Base-by-base conservation (phyloP, 2,113 vertebrate species). In the Urocolius indicus region DNA sequence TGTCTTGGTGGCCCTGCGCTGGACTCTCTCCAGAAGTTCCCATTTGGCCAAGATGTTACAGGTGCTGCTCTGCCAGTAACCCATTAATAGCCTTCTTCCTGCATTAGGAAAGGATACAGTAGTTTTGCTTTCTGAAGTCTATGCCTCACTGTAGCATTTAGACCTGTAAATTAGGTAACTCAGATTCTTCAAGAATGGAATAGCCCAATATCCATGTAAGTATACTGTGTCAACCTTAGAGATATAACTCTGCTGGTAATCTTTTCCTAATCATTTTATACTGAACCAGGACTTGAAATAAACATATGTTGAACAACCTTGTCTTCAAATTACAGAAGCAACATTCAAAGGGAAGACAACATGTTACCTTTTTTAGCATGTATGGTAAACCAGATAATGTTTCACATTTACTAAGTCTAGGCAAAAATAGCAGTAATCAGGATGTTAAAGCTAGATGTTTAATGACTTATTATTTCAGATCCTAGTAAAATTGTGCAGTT, bases 401-500 rank as follows among this genome's bases (percentile, higher is more conserved):
- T 81, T 73, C 0, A 1, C 27, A 4, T 59, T 49, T 87, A 20
- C 32, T 58, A 38, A 38, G 10, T 26, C 41, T 62, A 54, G n/a
- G 27, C 17, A 75, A 66, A 87, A 77, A 3, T 30, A 38, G 17
- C 32, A 79, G 2, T n/a, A 20, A 34, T 59, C 6, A n/a, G 14
- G 15, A 9, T 72, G 45, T 66, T 92, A 34, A 73, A 69, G 23
- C 38, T 49, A 32, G 22, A 36, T 72, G 11, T 61, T 71, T 46
- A 49, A 84, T 85, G 34, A 32, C 27, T 71, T 93, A 6, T 26
- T 78, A 1, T 93, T 95, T 48, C 95, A 99, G 99, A 99, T 99
- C 96, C 97, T 99, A 92, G 99, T 99, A 93, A 99, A 99, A 96
- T 97, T 99, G 93, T 99, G 99, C 97, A 99, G 98, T 93, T 99